phyloP scores from a whole-genome alignment of 2,797 vertebrate species.

The Sebastes wilsoni region DNA sequence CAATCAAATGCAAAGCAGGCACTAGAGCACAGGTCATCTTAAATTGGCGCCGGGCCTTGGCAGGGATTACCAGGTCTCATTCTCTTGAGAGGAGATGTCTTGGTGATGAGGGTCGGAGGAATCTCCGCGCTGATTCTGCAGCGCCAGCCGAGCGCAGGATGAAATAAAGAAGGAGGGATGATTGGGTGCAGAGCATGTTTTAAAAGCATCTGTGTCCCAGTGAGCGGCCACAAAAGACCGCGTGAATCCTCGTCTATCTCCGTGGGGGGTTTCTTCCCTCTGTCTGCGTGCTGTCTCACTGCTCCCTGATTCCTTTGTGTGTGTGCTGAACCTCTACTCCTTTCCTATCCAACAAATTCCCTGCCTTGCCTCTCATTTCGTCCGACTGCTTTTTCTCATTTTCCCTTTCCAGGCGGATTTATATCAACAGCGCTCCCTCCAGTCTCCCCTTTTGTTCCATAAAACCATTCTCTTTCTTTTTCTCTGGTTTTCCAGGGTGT shows the following conservation, averaged over 20 bases:
- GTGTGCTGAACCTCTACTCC: not conserved
- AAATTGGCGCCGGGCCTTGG: slow-evolving; percentile 45
- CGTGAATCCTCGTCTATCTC: slow-evolving; percentile 57
- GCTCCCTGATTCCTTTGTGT: slow-evolving; percentile 36
- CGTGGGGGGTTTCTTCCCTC: slow-evolving; percentile 44
- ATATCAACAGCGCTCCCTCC: slow-evolving; percentile 39
- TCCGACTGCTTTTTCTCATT: slow-evolving; percentile 52
- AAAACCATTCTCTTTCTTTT: slow-evolving; percentile 19
- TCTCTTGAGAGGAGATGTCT: slow-evolving; percentile 52
- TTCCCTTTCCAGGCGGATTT: slow-evolving; percentile 50
- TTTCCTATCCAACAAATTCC: slow-evolving; percentile 29
- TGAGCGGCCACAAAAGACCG: slow-evolving; percentile 66
- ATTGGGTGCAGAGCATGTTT: slow-evolving; percentile 68
- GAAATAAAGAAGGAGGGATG: slow-evolving; percentile 64
- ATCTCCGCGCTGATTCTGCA: slow-evolving; percentile 58
- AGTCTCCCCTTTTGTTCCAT: slow-evolving; percentile 41
- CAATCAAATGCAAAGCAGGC: slow-evolving; percentile 56
- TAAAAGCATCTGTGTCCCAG: slow-evolving; percentile 69
- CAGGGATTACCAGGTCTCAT: slow-evolving; percentile 58
- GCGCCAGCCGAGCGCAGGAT: slow-evolving; percentile 53
- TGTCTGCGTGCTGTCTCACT: slow-evolving; percentile 20
- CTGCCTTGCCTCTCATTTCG: slow-evolving; percentile 28
- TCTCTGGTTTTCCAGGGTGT: slow-evolving; percentile 50
- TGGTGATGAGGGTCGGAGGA: slow-evolving; percentile 47
- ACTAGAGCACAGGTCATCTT: slow-evolving; percentile 50